These are phyloP conservation scores for Synodontis membranacea DNA, from an alignment of 2,113 vertebrate genomes.

Conservation along the genomic window DNA sequence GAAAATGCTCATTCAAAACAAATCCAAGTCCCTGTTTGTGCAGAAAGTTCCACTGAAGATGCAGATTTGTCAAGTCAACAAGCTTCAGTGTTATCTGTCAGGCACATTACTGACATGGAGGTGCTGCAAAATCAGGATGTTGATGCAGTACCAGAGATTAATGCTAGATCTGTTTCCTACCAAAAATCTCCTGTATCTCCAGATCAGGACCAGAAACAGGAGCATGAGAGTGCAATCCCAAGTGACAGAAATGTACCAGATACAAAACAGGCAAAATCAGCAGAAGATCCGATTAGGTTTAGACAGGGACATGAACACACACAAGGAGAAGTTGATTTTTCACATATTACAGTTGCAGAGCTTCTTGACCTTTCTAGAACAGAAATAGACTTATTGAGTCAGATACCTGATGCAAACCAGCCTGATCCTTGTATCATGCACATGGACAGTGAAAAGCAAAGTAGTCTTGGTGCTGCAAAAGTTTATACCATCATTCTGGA, in stretches of 20 bases:
- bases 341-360: no score
- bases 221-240: no score
- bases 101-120: neutral
- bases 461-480: conserved; percentile 24
- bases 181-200: no score
- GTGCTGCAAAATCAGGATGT: neutral
- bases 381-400: no score
- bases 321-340: no score
- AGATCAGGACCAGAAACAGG: no score
- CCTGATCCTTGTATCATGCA: neutral
- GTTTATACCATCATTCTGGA: conserved; percentile 49
- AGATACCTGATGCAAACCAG: no score
- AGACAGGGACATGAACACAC: no score
- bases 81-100: neutral
- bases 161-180: neutral
- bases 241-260: no score
- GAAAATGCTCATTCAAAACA: neutral
- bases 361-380: no score
- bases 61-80: neutral
- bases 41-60: neutral
- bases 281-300: no score
- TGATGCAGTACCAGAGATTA: neutral
- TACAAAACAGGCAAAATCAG: no score
- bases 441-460: neutral
- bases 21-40: neutral